Percentiles rank a stretch among this genome's conserved stretches.
Conservation (phyloP, 2,888 invertebrate species). For the Stomorhina lunata region DNA sequence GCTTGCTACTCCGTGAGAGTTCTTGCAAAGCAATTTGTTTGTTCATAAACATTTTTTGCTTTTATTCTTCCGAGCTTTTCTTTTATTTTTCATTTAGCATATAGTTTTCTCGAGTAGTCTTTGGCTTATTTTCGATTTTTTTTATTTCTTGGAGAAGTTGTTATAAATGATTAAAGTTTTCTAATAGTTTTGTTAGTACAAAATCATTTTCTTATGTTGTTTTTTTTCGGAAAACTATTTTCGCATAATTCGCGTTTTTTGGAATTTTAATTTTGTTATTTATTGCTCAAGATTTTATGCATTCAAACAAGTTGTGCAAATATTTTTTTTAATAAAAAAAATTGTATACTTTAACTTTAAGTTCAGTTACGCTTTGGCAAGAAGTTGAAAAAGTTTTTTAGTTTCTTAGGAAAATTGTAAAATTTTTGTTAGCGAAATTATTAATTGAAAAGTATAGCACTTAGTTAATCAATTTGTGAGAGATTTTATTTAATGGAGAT, state of each 20-base stretch:
- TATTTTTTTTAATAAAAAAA: constrained; percentile 46
- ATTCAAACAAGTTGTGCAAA: constrained; percentile 55
- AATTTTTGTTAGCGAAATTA: constrained; percentile 20
- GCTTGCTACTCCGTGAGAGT: neutral
- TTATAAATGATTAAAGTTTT: constrained; percentile 65
- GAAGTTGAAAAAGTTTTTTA: constrained; percentile 9
- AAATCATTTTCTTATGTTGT: constrained; percentile 29
- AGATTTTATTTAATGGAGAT: neutral
- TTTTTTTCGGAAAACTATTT: neutral
- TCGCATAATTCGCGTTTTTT: constrained; percentile 41
- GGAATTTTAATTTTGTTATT: constrained; percentile 14
- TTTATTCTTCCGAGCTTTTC: neutral
- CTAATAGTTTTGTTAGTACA: constrained; percentile 59
- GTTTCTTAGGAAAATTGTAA: constrained; percentile 5
- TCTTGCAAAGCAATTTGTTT: constrained; percentile 61
- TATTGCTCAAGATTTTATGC: constrained; percentile 38
- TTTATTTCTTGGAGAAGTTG: constrained; percentile 22
- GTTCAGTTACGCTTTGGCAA: neutral
- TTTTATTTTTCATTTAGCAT: neutral
- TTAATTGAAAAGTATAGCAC: neutral
- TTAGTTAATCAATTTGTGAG: neutral
- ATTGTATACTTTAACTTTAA: constrained; percentile 11
- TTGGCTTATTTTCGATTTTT: constrained; percentile 20
- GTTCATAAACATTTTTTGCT: constrained; percentile 37
- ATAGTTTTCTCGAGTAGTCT: constrained; percentile 28